phyloP scores from a whole-genome alignment of 53 echinoderm and acorn worm genomes.

The Astropecten irregularis region DNA sequence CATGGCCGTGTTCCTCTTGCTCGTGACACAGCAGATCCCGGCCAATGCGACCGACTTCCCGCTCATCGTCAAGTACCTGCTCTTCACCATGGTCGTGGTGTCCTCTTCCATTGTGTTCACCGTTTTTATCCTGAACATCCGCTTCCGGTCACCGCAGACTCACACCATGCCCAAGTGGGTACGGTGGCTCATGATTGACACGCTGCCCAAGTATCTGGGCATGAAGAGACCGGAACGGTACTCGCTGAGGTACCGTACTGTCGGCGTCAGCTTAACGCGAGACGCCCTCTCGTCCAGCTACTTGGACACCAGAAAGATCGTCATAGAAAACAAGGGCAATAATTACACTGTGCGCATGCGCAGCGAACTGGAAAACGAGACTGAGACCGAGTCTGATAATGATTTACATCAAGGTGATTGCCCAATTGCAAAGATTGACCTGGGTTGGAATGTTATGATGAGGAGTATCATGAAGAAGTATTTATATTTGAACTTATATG shows the following conservation, averaged over 20 bases:
- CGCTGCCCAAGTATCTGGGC: conserved; percentile 77
- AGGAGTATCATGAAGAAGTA: not conserved
- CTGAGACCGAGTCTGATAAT: conserved; percentile 57
- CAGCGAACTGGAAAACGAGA: conserved; percentile 63
- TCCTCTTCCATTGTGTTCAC: conserved; percentile 93
- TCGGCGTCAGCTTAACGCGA: conserved; percentile 79
- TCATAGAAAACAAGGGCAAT: conserved; percentile 91
- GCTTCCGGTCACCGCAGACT: conserved; percentile 82
- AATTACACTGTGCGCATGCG: conserved; percentile 93
- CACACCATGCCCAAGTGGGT: conserved; percentile 93
- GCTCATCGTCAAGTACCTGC: conserved; percentile 93
- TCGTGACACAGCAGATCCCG: conserved; percentile 91
- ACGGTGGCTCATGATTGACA: conserved; percentile 77
- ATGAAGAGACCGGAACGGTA: conserved; percentile 82
- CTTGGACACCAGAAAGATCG: conserved; percentile 71
- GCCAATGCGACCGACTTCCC: conserved; percentile 94
- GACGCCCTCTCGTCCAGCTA: conserved; percentile 75
- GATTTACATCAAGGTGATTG: conserved; percentile 59
- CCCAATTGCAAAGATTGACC: not conserved
- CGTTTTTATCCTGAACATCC: conserved; percentile 89
- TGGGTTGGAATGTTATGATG: not conserved
- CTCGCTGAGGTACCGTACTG: conserved; percentile 71
- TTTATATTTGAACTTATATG: not conserved
- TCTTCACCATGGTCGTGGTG: conserved; percentile 97
- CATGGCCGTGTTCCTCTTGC: conserved; percentile 89